A percentile compares a stretch with the other conserved stretches of the same genome.
phyloP scores from a whole-genome alignment of 2,888 invertebrate species.

The Spodoptera exigua region DNA sequence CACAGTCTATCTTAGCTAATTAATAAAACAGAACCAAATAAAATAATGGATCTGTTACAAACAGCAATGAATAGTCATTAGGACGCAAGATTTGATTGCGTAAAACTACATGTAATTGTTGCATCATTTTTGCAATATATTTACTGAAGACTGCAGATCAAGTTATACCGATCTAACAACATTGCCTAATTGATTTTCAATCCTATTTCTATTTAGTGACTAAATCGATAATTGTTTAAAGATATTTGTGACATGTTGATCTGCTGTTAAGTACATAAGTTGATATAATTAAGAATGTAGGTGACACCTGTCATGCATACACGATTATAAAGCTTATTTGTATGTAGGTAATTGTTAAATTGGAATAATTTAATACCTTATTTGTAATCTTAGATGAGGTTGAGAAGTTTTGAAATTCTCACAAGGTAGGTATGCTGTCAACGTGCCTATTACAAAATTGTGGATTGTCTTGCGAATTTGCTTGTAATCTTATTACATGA shows the following conservation, averaged over 20 bases:
- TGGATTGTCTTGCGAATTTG: too few species aligned
- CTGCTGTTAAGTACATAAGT: neutral
- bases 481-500: too few species aligned
- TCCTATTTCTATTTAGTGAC: too few species aligned
- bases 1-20: conserved; percentile 11
- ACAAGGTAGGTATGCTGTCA: too few species aligned
- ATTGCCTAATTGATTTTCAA: too few species aligned
- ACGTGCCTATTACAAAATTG: too few species aligned
- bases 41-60: conserved; percentile 50
- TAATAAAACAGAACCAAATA: conserved; percentile 14
- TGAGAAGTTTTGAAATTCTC: too few species aligned
- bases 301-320: conserved; percentile 42
- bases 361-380: conserved; percentile 6
- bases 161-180: too few species aligned
- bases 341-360: conserved; percentile 21
- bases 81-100: conserved; percentile 33
- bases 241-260: too few species aligned
- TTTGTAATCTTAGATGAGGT: too few species aligned
- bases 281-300: conserved; percentile 44
- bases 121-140: conserved; percentile 29
- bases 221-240: too few species aligned
- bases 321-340: conserved; percentile 38
- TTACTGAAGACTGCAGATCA: too few species aligned
- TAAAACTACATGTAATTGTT: conserved; percentile 45
- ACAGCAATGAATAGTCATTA: conserved; percentile 30